Evolutionary conservation across 2,888 invertebrate species (phyloP), one percentile per base, ranked within the genome.

Genomic region (Tiphia femorata): DNA sequence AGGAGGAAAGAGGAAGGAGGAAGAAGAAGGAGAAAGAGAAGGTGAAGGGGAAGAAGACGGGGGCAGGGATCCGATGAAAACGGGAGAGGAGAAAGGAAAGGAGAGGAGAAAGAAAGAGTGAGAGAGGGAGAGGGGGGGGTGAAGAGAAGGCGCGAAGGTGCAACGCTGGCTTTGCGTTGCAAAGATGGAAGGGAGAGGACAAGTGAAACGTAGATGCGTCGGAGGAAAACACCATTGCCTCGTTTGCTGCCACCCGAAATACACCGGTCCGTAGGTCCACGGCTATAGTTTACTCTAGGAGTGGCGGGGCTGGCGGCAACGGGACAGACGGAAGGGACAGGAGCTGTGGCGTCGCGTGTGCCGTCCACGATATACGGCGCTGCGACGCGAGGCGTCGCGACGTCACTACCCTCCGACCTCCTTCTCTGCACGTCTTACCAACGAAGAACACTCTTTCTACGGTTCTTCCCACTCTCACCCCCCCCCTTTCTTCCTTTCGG

Each of bases 241-340:
- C 41, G 20, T 16, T n/a, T 47, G 29, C 50, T 47, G 38, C 33
- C 17, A 29, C 55, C 63, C 67, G 43, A 67, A 67, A 67, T 67
- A 67, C 55, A 48, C 63, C 25, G 23, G 44, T 44, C 49, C 30
- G 25, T 25, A 27, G 48, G 44, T 37, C 29, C 35, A 35, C 21
- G 17, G 55, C 48, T 59, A 53, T 54, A 61, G 56, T 49, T 62
- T 33, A 57, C 42, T 47, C 52, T 30, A 25, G 17, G 23, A 41
- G 41, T 7, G 35, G 20, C 21, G 52, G 47, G 14, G 44, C 44
- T 40, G 35, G 35, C 30, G 27, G 33, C 33, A 14, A 33, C 33
- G 14, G 27, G 35, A 52, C 49, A 35, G 58, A 37, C 44, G 43
- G 33, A 33, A 33, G 46, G 49, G 50, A 43, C 50, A 44, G 49